Percentiles rank a stretch among this genome's conserved stretches.
Evolutionary conservation across 2,113 vertebrate species (phyloP).

Genomic region (Stigmatopora nigra): DNA sequence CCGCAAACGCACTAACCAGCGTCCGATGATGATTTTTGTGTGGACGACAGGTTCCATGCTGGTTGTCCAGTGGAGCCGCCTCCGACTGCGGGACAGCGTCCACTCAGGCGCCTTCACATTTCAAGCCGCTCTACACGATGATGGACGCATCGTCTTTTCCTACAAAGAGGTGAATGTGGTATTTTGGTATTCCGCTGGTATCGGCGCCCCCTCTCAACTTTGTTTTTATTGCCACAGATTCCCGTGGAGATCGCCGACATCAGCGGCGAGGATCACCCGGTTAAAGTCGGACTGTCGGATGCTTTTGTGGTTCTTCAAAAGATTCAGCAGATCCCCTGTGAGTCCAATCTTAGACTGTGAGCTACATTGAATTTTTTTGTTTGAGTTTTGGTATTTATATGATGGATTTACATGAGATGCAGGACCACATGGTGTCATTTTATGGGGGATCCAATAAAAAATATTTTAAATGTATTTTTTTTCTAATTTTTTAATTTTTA

Average conservation of each 20-base stretch:
- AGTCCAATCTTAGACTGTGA: slow-evolving; percentile 37
- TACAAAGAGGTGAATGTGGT: slow-evolving; percentile 84
- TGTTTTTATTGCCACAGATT: slow-evolving; percentile 63
- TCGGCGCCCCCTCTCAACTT: too few relatives aligned
- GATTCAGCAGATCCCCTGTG: slow-evolving; percentile 92
- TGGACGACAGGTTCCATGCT: slow-evolving; percentile 76
- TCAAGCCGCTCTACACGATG: slow-evolving; percentile 82
- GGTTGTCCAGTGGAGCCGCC: slow-evolving; percentile 87
- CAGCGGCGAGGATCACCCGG: slow-evolving; percentile 83
- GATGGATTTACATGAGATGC: too few relatives aligned
- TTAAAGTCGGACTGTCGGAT: slow-evolving; percentile 93
- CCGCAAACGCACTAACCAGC: too few relatives aligned
- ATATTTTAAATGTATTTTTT: too few relatives aligned
- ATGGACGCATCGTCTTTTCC: slow-evolving; percentile 87
- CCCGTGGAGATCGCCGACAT: slow-evolving; percentile 80
- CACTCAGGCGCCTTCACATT: slow-evolving; percentile 86
- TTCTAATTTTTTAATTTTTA: background rate
- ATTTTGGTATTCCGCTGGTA: background rate
- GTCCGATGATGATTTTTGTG: background rate
- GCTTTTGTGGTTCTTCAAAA: slow-evolving; percentile 91
- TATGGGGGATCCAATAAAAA: too few relatives aligned
- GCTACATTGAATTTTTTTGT: background rate
- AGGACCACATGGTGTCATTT: too few relatives aligned
- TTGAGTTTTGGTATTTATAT: background rate
- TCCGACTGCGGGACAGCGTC: slow-evolving; percentile 83